These are phyloP conservation scores for Melanostigma gelatinosum DNA, from an alignment of 2,113 vertebrate genomes.

Conservation along the genomic window DNA sequence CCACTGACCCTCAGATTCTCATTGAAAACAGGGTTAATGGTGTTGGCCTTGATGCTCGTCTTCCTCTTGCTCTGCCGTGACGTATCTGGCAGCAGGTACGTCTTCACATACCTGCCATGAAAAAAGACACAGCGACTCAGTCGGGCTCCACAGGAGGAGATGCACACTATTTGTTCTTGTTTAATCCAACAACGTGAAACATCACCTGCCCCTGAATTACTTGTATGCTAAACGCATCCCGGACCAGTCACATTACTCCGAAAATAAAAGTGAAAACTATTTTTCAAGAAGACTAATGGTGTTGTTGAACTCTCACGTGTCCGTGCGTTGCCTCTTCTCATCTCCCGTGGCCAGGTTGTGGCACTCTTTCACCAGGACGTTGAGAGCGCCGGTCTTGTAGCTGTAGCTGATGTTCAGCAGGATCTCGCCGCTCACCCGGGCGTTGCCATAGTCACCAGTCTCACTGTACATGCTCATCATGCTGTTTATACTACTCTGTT, in stretches of 20 bases:
- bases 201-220: neutral
- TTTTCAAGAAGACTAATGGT: neutral
- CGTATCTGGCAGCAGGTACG: conserved; percentile 96
- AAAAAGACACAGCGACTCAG: conserved; percentile 8
- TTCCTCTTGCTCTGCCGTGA: conserved; percentile 97
- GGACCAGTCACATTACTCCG: neutral
- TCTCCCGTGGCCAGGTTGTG: conserved; percentile 93
- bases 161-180: neutral
- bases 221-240: neutral
- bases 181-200: neutral
- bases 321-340: conserved; percentile 93
- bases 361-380: conserved; percentile 92
- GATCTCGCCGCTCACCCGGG: conserved; percentile 94
- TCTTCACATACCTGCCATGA: conserved; percentile 92
- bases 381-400: conserved; percentile 96
- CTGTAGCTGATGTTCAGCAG: conserved; percentile 92
- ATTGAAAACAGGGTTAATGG: conserved; percentile 93
- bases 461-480: conserved; percentile 97
- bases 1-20: conserved; percentile 91
- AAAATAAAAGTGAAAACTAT: neutral
- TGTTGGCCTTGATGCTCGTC: conserved; percentile 94
- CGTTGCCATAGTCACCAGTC: conserved; percentile 95
- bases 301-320: conserved; percentile 86
- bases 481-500: conserved; percentile 95
- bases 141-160: neutral